Evolutionary conservation across 2,888 invertebrate genomes (phyloP), one percentile per base, ranked within the genome.

Genomic region (Lingula anatina): DNA sequence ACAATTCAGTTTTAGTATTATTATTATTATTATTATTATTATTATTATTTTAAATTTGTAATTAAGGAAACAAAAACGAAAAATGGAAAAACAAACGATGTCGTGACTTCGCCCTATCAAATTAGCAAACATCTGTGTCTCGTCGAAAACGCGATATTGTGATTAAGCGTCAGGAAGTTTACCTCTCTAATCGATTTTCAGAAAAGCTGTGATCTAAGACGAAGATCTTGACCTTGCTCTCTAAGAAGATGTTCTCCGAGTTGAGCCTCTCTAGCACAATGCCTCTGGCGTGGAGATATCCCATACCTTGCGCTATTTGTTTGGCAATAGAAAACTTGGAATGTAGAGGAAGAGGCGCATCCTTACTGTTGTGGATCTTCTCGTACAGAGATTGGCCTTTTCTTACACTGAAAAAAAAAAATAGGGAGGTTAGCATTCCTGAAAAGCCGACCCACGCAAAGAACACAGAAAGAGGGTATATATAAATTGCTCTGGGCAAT

Each of bases 261-360:
- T 71, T 77, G 35, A 80, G 67, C 44, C 71, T 70, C 21, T 68
- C 63, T 44, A 79, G 71, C 20, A 78, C 68, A 46, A 80, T 76
- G n/a, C 73, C 76, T 52, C 76, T 77, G 46, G 78, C 78, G 60
- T 80, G 80, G 2, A 80, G 65, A 57, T 80, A 80, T 9, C 79
- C 78, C 71, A 80, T 73, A 9, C 71, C 76, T 51, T 74, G 74
- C 15, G 75, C 68, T 18, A 78, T 66, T 59, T 74, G 76, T 18
- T 73, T 56, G 18, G 73, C 67, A 9, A 78, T 70, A 47, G 64
- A 66, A 4, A 78, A 60, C 44, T 72, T 70, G 4, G 66, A 64
- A 43, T 67, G 64, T 45, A 70, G 60, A 3, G 68, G 61, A 40
- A 74, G 57, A n/a, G n/a, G n/a, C 36, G 65, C 65, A 43, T 73